Conservation (phyloP, 2,797 vertebrate genomes). For the Sebastes trivittatus region DNA sequence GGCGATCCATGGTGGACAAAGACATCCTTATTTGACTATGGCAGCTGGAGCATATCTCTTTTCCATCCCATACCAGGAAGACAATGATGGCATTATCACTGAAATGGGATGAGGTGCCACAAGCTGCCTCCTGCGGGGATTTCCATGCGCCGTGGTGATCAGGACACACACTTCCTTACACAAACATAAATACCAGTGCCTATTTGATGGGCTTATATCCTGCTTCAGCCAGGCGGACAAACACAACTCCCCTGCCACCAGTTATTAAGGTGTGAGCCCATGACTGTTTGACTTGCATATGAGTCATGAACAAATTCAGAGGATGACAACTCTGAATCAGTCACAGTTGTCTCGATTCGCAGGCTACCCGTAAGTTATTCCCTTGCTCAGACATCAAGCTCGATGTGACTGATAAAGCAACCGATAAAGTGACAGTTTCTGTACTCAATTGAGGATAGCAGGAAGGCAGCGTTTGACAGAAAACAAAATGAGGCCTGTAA, state of each 20-base stretch:
- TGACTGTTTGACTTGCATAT: slow-evolving; percentile 46
- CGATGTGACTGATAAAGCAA: slow-evolving; percentile 42
- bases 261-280: slow-evolving; percentile 30
- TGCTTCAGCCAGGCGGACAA: slow-evolving; percentile 13
- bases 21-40: slow-evolving; percentile 58
- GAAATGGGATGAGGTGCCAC: slow-evolving; percentile 51
- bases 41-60: slow-evolving; percentile 40
- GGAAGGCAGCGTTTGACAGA: slow-evolving; percentile 49
- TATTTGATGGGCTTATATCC: slow-evolving; percentile 24
- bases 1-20: slow-evolving; percentile 48
- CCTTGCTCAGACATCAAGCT: slow-evolving; percentile 46
- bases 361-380: slow-evolving; percentile 37
- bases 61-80: slow-evolving; percentile 54
- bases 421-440: slow-evolving; percentile 44
- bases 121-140: slow-evolving; percentile 55
- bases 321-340: slow-evolving; percentile 37
- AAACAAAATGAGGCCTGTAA: slow-evolving; percentile 43
- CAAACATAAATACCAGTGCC: slow-evolving; percentile 11
- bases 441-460: slow-evolving; percentile 33
- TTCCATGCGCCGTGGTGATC: slow-evolving; percentile 64
- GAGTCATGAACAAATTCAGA: slow-evolving; percentile 51
- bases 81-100: slow-evolving; percentile 69
- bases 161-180: slow-evolving; percentile 44
- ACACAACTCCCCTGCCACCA: slow-evolving; percentile 4
- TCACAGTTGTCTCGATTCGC: slow-evolving; percentile 40